Evolutionary conservation across 2,888 invertebrate species (phyloP).

Genomic region (Candidula unifasciata): DNA sequence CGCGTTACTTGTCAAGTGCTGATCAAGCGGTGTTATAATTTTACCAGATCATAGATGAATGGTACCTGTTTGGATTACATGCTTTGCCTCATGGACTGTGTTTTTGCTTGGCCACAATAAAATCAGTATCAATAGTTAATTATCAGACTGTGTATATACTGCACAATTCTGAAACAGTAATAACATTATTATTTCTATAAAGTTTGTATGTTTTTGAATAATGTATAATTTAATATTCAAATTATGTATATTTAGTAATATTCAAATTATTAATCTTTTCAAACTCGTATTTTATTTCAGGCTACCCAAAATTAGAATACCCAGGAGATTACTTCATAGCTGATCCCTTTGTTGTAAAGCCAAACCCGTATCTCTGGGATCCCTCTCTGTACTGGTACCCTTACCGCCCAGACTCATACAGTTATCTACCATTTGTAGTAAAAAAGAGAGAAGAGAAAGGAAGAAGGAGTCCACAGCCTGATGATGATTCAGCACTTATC

Average conservation of each 20-base stretch:
- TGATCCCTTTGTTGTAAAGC: slow-evolving; percentile 63
- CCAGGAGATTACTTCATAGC: slow-evolving; percentile 70
- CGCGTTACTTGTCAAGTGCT: too few species aligned
- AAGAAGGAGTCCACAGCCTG: background rate
- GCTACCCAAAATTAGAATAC: slow-evolving; percentile 72
- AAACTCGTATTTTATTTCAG: slow-evolving; percentile 45
- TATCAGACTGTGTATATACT: too few species aligned
- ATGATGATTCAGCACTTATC: slow-evolving; percentile 53
- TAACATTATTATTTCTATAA: background rate
- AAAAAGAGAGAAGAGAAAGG: background rate
- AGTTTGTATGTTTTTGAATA: background rate
- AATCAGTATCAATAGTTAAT: too few species aligned
- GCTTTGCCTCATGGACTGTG: too few species aligned
- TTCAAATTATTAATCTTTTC: too few species aligned
- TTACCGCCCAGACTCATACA: slow-evolving; percentile 50
- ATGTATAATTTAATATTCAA: too few species aligned
- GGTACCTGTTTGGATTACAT: too few species aligned
- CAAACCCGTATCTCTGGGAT: slow-evolving; percentile 61
- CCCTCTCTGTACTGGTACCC: slow-evolving; percentile 63
- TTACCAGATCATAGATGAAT: too few species aligned
- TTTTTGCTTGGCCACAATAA: too few species aligned
- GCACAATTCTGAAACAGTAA: too few species aligned
- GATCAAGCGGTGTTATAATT: too few species aligned
- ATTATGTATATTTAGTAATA: too few species aligned
- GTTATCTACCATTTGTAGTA: slow-evolving; percentile 57